phyloP scores from a whole-genome alignment of 2,113 vertebrate genomes.

The Addax nasomaculatus region DNA sequence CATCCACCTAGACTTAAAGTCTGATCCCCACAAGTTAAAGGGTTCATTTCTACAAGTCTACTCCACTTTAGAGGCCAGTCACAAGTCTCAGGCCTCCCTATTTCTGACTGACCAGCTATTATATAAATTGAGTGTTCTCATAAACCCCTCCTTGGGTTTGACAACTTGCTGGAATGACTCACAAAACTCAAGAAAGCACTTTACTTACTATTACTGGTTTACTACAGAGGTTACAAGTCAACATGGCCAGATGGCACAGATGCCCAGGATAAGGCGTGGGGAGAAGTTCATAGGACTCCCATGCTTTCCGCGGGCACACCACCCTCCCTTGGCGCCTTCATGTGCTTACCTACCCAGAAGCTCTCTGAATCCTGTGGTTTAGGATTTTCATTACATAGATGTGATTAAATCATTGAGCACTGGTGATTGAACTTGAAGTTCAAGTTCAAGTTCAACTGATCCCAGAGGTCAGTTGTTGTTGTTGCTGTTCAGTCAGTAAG shows the following conservation, averaged over 20 bases:
- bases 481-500: not conserved
- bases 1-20: not conserved
- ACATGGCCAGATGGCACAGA: not conserved
- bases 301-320: accelerated
- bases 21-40: not conserved
- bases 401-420: not conserved
- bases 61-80: not conserved
- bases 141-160: not conserved
- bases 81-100: not conserved
- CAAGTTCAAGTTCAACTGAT: too few species aligned
- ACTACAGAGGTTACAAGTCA: not conserved
- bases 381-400: not conserved
- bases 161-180: not conserved
- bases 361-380: not conserved
- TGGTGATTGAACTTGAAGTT: not conserved
- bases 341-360: not conserved
- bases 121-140: not conserved
- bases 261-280: not conserved
- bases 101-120: not conserved
- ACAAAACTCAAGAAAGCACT: not conserved
- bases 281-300: not conserved
- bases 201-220: not conserved
- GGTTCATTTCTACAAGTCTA: not conserved
- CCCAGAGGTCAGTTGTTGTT: not conserved
- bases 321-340: not conserved